phyloP scores from a whole-genome alignment of 2,797 vertebrate species.

The Rachycentron canadum region DNA sequence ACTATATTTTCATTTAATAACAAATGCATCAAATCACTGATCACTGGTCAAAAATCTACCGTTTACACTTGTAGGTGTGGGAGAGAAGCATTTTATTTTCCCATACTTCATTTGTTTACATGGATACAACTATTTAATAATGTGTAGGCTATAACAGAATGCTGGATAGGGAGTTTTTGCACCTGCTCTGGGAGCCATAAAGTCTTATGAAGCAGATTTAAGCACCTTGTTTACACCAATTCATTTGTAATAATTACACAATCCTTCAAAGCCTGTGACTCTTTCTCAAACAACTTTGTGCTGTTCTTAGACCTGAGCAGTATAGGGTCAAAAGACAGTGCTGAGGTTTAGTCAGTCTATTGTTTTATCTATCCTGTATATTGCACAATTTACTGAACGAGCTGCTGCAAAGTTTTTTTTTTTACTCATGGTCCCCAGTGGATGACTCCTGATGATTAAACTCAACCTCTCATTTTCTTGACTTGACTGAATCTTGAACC shows the following conservation, averaged over 20 bases:
- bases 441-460: conserved; percentile 1
- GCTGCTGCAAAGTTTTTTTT: not conserved
- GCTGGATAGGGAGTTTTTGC: conserved; percentile 10
- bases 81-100: not conserved
- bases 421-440: not conserved
- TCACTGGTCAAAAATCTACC: conserved; percentile 1
- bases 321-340: not conserved
- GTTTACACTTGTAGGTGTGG: not conserved
- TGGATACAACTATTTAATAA: conserved; percentile 23
- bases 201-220: conserved; percentile 2
- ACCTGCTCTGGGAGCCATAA: conserved; percentile 28
- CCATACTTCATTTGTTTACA: conserved; percentile 19
- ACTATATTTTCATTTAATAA: conserved; percentile 12
- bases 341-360: not conserved
- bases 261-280: not conserved
- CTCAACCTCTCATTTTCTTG: not conserved
- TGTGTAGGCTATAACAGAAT: conserved; percentile 2
- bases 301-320: not conserved
- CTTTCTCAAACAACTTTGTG: not conserved
- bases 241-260: conserved; percentile 17
- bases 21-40: conserved; percentile 20
- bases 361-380: not conserved
- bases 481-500: not conserved
- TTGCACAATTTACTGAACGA: not conserved
- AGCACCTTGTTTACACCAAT: not conserved